Evolutionary conservation across 2,113 vertebrate genomes (phyloP).

Genomic region (Sander lucioperca): DNA sequence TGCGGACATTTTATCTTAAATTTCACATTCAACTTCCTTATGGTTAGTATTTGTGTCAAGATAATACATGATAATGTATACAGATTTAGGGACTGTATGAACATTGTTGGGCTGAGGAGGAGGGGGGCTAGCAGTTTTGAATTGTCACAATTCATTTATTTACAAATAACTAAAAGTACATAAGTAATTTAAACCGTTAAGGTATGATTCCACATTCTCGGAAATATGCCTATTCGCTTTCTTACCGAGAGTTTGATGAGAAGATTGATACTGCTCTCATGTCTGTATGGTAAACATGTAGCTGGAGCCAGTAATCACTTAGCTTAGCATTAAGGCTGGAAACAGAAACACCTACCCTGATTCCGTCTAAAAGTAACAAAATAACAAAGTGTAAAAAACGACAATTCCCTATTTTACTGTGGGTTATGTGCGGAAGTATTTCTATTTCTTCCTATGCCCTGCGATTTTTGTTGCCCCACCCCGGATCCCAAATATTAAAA

Average conservation of each 20-base stretch:
- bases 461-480: background rate
- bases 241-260: background rate
- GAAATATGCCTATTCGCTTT: background rate
- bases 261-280: background rate
- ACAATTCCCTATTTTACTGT: too few relatives aligned
- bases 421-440: background rate
- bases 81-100: background rate
- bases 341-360: background rate
- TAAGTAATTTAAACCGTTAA: background rate
- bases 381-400: too few relatives aligned
- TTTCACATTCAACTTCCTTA: background rate
- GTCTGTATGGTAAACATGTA: background rate
- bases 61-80: background rate
- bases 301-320: background rate
- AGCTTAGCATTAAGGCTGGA: background rate
- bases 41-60: background rate
- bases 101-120: background rate
- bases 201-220: background rate
- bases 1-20: background rate
- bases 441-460: background rate
- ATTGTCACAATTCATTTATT: background rate
- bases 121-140: background rate
- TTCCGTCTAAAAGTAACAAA: background rate
- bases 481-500: background rate
- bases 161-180: background rate